Percentiles rank a stretch among this genome's conserved stretches.
Conservation (phyloP, 2,888 invertebrate species). For the Opisthograptis luteolata region DNA sequence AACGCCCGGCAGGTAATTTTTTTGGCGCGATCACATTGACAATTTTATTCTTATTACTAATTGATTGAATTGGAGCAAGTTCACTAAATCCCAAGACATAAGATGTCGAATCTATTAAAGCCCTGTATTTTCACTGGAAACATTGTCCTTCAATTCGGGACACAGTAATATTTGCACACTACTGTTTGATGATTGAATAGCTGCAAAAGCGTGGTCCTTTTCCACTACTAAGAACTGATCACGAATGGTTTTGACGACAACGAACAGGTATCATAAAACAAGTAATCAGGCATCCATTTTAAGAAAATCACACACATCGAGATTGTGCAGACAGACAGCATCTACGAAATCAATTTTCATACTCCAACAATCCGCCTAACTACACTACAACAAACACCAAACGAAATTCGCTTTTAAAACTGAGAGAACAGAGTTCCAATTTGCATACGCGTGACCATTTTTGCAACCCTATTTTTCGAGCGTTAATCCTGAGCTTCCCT, state of each 20-base stretch:
- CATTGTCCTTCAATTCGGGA: no score
- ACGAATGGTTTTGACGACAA: background rate
- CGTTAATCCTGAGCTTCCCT: constrained; percentile 44
- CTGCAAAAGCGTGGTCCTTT: no score
- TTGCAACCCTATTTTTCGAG: constrained; percentile 45
- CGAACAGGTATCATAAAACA: constrained; percentile 3
- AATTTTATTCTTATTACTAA: no score
- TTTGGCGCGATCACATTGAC: no score
- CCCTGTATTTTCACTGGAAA: no score
- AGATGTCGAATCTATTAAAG: no score
- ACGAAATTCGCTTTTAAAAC: constrained; percentile 35
- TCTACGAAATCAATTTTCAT: constrained; percentile 55
- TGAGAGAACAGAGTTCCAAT: constrained; percentile 4
- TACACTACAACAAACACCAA: constrained; percentile 6
- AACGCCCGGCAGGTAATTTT: no score
- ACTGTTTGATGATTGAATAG: no score
- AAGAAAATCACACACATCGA: constrained; percentile 35
- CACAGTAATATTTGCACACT: no score
- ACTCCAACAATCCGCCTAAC: constrained; percentile 48
- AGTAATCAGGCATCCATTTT: background rate
- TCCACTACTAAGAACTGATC: no score
- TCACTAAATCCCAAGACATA: no score
- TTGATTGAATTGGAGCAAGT: no score
- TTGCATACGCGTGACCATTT: constrained; percentile 28
- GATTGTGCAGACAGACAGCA: constrained; percentile 41